phyloP scores from a whole-genome alignment of 2,888 invertebrate genomes.

The Archips xylosteana region DNA sequence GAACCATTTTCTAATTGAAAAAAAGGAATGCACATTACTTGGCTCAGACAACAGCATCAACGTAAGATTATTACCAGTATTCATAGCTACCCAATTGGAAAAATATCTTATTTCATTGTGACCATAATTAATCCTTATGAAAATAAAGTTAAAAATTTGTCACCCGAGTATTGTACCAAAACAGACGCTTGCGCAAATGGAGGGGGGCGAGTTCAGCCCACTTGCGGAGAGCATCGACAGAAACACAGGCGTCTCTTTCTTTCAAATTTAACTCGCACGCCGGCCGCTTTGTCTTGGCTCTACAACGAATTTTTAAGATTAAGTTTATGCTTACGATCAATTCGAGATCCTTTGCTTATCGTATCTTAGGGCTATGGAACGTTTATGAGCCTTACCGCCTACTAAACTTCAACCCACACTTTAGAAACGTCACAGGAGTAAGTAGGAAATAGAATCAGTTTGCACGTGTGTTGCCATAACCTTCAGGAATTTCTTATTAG shows the following conservation, averaged over 20 bases:
- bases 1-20: background rate
- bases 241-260: constrained; percentile 73
- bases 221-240: constrained; percentile 58
- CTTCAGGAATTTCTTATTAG: background rate
- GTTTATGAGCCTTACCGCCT: constrained; percentile 1
- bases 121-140: constrained; percentile 18
- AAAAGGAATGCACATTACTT: background rate
- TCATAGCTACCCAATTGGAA: background rate
- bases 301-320: constrained; percentile 42
- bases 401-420: background rate
- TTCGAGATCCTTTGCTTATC: constrained; percentile 26
- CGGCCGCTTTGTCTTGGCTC: constrained; percentile 17
- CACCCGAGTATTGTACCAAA: constrained; percentile 74
- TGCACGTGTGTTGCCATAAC: background rate
- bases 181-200: constrained; percentile 74
- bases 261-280: constrained; percentile 40
- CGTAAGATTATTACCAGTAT: background rate
- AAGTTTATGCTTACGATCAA: constrained; percentile 50
- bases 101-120: constrained; percentile 1
- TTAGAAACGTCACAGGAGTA: background rate
- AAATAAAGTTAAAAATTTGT: constrained; percentile 61
- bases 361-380: constrained; percentile 4
- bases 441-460: background rate
- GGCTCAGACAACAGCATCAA: background rate
- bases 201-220: constrained; percentile 79